Conservation (phyloP, 2,888 invertebrate species). For the Ochropacha duplaris region DNA sequence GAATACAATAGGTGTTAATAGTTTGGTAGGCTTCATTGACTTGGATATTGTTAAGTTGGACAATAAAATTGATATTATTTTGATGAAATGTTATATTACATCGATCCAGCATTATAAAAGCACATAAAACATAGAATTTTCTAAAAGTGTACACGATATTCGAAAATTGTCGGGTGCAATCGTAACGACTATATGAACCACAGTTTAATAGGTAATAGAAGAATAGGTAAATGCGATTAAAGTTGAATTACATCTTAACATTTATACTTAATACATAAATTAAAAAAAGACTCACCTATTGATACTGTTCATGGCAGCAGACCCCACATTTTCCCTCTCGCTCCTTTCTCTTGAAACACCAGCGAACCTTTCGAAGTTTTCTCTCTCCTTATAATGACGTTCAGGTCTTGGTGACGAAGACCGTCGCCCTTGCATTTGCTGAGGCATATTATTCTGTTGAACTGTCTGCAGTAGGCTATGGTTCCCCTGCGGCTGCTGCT, state of each 20-base stretch:
- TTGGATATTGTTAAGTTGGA: slow-evolving; percentile 29
- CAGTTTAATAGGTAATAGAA: too few species aligned
- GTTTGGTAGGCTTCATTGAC: slow-evolving; percentile 16
- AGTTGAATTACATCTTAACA: too few species aligned
- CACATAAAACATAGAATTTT: too few species aligned
- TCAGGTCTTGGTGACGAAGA: slow-evolving; percentile 75
- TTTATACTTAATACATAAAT: too few species aligned
- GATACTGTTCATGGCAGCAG: slow-evolving; percentile 84
- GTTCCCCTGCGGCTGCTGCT: slow-evolving; percentile 82
- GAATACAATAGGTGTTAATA: slow-evolving; percentile 16
- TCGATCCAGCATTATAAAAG: neutral
- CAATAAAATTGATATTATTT: slow-evolving; percentile 24
- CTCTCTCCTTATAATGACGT: slow-evolving; percentile 77
- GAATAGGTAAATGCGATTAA: too few species aligned
- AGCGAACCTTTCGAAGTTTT: slow-evolving; percentile 71
- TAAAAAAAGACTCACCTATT: slow-evolving; percentile 80
- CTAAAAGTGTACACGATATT: too few species aligned
- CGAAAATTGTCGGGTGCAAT: too few species aligned
- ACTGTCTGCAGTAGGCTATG: slow-evolving; percentile 77
- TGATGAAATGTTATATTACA: neutral
- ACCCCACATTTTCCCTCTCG: slow-evolving; percentile 79
- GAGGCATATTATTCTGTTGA: slow-evolving; percentile 74
- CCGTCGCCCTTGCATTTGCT: slow-evolving; percentile 77
- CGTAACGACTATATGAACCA: too few species aligned
- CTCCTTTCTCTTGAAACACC: slow-evolving; percentile 78